Percentiles rank a stretch among this genome's conserved stretches.
These are phyloP conservation scores for Aphelocoma californica DNA, from an alignment of 2,797 vertebrate genomes.

Conservation along the genomic window DNA sequence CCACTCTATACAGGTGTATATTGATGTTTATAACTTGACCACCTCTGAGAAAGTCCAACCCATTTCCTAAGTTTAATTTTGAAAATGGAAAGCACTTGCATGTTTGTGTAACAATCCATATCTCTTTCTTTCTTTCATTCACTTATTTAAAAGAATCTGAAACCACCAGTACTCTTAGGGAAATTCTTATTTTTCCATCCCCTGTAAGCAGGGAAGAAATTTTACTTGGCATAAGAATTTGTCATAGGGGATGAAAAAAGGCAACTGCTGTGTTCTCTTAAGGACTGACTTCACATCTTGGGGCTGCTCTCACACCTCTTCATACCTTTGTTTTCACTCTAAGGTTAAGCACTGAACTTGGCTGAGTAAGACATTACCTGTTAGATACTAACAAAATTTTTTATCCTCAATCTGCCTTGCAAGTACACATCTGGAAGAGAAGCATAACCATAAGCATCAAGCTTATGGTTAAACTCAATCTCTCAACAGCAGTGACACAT, in stretches of 20 bases:
- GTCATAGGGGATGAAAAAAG: background rate
- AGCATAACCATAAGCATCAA: background rate
- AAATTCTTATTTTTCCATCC: background rate
- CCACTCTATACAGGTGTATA: background rate
- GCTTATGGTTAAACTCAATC: background rate
- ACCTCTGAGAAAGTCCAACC: background rate
- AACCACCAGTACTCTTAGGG: background rate
- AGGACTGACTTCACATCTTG: background rate
- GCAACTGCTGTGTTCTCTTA: background rate
- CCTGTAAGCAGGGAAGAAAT: background rate
- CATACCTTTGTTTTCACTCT: background rate
- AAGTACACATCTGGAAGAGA: background rate
- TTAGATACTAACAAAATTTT: background rate
- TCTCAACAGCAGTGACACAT: background rate
- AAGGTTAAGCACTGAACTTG: background rate
- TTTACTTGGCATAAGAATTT: background rate
- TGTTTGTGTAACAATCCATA: background rate
- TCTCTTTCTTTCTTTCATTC: background rate
- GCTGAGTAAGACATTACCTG: background rate
- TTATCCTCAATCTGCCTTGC: background rate
- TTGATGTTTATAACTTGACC: background rate
- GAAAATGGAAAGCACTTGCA: background rate
- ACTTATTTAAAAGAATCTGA: background rate
- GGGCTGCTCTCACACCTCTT: background rate
- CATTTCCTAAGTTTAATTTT: background rate